Evolutionary conservation across 1,140 invertebrate species (phyloP).

Genomic region (Periplaneta americana): DNA sequence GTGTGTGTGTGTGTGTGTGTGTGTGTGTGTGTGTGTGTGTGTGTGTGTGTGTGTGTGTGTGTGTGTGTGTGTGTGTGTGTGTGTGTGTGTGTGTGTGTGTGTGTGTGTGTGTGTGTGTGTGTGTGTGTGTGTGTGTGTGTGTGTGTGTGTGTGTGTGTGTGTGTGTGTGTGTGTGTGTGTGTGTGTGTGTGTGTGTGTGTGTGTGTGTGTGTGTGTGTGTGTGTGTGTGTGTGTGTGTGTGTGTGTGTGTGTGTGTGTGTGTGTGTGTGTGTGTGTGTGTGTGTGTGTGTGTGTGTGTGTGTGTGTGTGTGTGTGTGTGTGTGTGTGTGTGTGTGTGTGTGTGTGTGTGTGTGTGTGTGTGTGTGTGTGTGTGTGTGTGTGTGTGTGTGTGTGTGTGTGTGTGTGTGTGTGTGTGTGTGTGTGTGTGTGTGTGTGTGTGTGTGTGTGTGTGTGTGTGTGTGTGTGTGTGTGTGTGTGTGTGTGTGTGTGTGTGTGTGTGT

Average conservation of each 20-base stretch:
- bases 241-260: conserved; percentile 21
- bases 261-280: conserved; percentile 21
- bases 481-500: conserved; percentile 19
- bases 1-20: conserved; percentile 11
- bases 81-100: conserved; percentile 11
- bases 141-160: conserved; percentile 11
- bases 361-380: conserved; percentile 19
- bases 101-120: conserved; percentile 11
- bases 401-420: conserved; percentile 19
- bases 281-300: conserved; percentile 21
- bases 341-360: conserved; percentile 31
- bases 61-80: conserved; percentile 11
- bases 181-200: conserved; percentile 13
- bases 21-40: conserved; percentile 11
- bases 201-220: conserved; percentile 20
- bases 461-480: conserved; percentile 19
- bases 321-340: conserved; percentile 20
- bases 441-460: conserved; percentile 19
- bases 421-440: conserved; percentile 19
- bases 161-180: conserved; percentile 11
- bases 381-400: conserved; percentile 19
- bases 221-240: conserved; percentile 21
- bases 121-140: conserved; percentile 11
- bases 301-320: conserved; percentile 21
- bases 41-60: conserved; percentile 11